A percentile compares a stretch with the other conserved stretches of the same genome.
These are phyloP conservation scores for Epinotia demarniana DNA, from an alignment of 2,888 invertebrate genomes.

Conservation along the genomic window DNA sequence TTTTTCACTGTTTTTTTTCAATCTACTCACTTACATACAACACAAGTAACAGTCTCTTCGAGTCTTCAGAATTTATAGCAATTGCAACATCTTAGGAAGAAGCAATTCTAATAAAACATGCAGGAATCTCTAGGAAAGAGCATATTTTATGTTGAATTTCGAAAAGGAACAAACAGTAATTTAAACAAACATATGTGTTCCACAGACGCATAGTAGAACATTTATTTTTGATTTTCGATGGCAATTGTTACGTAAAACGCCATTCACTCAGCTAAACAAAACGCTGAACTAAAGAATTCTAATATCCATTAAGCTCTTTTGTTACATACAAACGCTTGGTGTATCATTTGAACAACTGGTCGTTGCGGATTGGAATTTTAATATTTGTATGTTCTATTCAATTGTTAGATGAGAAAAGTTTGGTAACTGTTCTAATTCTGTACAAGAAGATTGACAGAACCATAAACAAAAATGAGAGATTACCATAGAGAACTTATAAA, in stretches of 20 bases:
- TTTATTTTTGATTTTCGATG: conserved; percentile 13
- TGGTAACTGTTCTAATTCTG: conserved; percentile 15
- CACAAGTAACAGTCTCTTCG: no score
- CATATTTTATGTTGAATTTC: no score
- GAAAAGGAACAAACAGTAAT: no score
- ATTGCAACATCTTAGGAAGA: no score
- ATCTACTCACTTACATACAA: no score
- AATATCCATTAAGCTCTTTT: conserved; percentile 39
- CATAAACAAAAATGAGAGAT: conserved; percentile 28
- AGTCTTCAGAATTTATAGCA: no score
- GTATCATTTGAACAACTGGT: conserved; percentile 32
- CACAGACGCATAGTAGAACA: not conserved
- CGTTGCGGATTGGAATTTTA: conserved; percentile 16
- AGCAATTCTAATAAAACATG: no score
- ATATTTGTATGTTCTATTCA: conserved; percentile 16
- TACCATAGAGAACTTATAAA: not conserved
- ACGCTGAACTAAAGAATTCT: conserved; percentile 19
- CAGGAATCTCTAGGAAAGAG: no score
- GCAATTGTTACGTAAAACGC: conserved; percentile 31
- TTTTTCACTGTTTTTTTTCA: no score
- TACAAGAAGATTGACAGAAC: conserved; percentile 13
- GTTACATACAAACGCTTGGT: conserved; percentile 30
- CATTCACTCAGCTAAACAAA: conserved; percentile 20
- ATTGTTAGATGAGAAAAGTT: not conserved
- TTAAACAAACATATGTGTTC: not conserved